These are phyloP conservation scores for Gorsachius goisagi DNA, from an alignment of 2,113 vertebrate species.

Conservation along the genomic window DNA sequence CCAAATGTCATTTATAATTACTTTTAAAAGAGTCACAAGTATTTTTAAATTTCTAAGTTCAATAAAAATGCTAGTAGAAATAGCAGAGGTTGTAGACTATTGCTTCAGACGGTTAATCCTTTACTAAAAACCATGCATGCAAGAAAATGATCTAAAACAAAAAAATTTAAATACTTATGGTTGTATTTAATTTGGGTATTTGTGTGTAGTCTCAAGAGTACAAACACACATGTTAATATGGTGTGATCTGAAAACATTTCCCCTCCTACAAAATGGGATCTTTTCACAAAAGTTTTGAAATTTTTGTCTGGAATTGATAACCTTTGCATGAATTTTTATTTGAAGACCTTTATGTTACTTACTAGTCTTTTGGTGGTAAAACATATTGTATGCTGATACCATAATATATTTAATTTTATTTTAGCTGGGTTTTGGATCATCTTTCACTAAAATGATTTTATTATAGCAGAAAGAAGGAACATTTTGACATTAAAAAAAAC, in stretches of 20 bases:
- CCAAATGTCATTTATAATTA: slow-evolving; percentile 62
- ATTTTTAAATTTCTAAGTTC: slow-evolving; percentile 7
- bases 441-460: background rate
- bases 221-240: background rate
- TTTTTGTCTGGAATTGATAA: background rate
- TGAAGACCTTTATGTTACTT: background rate
- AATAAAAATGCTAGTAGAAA: background rate
- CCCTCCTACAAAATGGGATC: background rate
- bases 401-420: background rate
- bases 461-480: background rate
- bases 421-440: background rate
- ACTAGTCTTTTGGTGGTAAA: background rate
- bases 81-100: background rate
- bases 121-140: background rate
- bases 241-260: background rate
- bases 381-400: background rate
- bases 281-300: background rate
- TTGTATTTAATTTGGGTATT: background rate
- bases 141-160: background rate
- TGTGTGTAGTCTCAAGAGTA: background rate
- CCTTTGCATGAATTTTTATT: background rate
- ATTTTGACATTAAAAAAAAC: background rate
- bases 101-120: background rate
- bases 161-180: background rate
- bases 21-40: slow-evolving; percentile 10